Base-by-base conservation (phyloP, 2,888 invertebrate genomes). In the Hyppa rectilinea region DNA sequence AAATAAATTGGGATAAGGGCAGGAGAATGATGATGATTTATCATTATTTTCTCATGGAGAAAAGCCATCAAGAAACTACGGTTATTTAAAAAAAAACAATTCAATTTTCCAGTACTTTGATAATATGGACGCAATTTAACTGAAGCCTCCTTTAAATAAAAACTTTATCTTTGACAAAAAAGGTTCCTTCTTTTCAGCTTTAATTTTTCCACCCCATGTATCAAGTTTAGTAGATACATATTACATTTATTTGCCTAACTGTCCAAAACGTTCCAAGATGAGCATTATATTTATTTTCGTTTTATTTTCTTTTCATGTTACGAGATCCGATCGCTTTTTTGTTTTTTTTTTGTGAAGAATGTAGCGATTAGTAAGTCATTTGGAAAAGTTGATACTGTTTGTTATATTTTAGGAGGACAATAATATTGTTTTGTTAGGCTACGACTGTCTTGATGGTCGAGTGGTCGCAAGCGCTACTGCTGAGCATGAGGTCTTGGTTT, bases 121-220 rank as follows among this genome's bases (percentile, higher is more conserved):
- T 49, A 49, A 9, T 23, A 34, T 55, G 0, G 17, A 34, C 20
- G 4, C 4, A 1, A 26, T 7, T 20, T 26, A 38, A 12, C 10
- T 29, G 2, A 40, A 14, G 14, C 7, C 4, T 34, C 3, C 14
- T 53, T 34, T 31, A 7, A 14, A 2, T 14, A 20, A n/a, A n/a
- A 2, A 23, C 14, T 6, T 3, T 3, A 29, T 23, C 9, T 23
- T 17, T 17, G 23, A 9, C 17, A 9, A 17, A 31, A 56, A 36
- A 56, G 6, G 17, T 26, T 7, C 4, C 29, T 96, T 12, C 14
- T 14, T 34, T 26, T 4, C 20, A 40, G 17, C 23, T 17, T 38
- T 17, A 2, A 14, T 34, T 31, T 43, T 17, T 12, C 34, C 49
- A 14, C 0, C 10, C 40, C 26, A 4, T 73, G 7, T 36, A 59